Evolutionary conservation across 2,113 vertebrate genomes (phyloP).

Genomic region (Pycnonotus jocosus): DNA sequence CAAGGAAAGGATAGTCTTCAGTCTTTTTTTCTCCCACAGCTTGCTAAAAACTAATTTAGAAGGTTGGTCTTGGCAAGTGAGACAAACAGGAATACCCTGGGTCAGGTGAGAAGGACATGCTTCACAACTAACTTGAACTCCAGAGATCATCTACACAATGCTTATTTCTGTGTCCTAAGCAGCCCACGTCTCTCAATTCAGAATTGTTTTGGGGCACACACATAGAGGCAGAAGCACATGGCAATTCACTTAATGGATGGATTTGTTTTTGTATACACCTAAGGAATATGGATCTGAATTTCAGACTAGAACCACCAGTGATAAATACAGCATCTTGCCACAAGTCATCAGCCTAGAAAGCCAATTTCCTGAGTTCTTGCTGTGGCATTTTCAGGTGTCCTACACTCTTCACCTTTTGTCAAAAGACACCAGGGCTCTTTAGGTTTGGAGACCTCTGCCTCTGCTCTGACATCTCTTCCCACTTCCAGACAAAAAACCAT

Average conservation of each 20-base stretch:
- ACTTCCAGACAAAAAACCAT: background rate
- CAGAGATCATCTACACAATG: background rate
- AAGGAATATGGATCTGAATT: background rate
- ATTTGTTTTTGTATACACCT: background rate
- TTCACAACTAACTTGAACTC: background rate
- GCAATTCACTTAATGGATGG: background rate
- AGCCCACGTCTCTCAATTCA: background rate
- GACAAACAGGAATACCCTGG: background rate
- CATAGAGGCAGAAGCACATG: background rate
- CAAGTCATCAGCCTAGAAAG: background rate
- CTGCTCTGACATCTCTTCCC: background rate
- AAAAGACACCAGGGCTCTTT: background rate
- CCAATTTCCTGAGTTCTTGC: background rate
- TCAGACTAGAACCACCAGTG: background rate
- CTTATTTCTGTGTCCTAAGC: background rate
- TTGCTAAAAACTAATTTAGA: constrained; percentile 58
- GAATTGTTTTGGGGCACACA: background rate
- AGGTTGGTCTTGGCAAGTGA: constrained; percentile 18
- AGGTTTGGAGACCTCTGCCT: background rate
- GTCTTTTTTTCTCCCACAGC: constrained; percentile 47
- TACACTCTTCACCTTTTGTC: background rate
- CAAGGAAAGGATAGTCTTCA: constrained; percentile 52
- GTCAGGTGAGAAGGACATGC: background rate
- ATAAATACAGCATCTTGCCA: background rate
- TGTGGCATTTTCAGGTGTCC: background rate